Conservation (phyloP, 2,888 invertebrate genomes). For the Chymomyza amoena region DNA sequence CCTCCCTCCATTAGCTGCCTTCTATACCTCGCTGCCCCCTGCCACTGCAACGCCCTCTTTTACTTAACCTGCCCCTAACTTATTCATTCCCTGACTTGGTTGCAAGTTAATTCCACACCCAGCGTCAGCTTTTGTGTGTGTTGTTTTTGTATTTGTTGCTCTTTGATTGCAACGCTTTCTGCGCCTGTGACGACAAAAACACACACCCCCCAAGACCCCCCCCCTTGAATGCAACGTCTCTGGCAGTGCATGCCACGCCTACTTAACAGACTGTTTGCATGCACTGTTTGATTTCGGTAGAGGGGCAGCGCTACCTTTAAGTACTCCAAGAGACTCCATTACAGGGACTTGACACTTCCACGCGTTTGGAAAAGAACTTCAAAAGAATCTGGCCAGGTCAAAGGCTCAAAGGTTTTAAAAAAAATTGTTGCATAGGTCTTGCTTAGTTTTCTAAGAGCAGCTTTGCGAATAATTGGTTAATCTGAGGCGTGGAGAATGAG, state of each 20-base stretch:
- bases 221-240: conserved; percentile 16
- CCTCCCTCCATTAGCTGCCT: conserved; percentile 19
- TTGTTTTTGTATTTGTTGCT: not conserved
- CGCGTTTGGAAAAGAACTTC: no score
- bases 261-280: conserved; percentile 22
- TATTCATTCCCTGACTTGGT: not conserved
- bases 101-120: conserved; percentile 30
- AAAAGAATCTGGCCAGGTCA: no score
- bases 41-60: not conserved
- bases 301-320: not conserved
- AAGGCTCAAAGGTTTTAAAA: no score
- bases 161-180: conserved; percentile 43
- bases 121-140: not conserved
- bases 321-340: not conserved
- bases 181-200: conserved; percentile 15
- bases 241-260: conserved; percentile 45
- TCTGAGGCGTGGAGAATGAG: no score
- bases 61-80: not conserved
- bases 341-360: no score
- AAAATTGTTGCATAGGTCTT: no score
- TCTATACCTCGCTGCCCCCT: not conserved
- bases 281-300: not conserved
- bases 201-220: conserved; percentile 21
- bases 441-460: no score
- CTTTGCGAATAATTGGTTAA: no score